These are phyloP conservation scores for Cyrtodaria siliqua DNA, from an alignment of 2,888 invertebrate genomes.

Conservation along the genomic window DNA sequence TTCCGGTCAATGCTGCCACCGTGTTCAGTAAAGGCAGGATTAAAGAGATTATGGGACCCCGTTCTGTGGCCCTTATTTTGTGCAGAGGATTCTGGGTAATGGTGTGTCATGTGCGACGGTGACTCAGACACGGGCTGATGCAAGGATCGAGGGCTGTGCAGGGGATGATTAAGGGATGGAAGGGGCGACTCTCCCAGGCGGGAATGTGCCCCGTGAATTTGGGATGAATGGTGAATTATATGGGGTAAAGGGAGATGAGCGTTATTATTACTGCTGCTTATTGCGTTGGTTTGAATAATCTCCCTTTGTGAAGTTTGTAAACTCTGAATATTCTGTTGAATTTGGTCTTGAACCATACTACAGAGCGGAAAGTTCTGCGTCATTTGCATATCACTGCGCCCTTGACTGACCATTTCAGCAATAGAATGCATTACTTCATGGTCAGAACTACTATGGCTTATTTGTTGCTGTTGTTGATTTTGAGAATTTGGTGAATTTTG, in stretches of 20 bases:
- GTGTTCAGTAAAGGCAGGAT: conserved; percentile 22
- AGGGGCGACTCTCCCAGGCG: neutral
- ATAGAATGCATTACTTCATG: too few species aligned
- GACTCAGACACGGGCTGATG: neutral
- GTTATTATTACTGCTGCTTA: conserved; percentile 4
- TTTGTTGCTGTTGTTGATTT: neutral
- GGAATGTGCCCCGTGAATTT: neutral
- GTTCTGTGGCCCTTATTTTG: neutral
- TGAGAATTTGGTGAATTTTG: conserved; percentile 1
- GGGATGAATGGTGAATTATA: conserved; percentile 4
- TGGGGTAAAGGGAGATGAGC: neutral
- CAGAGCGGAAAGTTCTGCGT: too few species aligned
- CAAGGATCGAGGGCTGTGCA: neutral
- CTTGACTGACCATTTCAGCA: too few species aligned
- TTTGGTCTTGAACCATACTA: too few species aligned
- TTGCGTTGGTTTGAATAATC: conserved; percentile 2
- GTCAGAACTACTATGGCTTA: neutral
- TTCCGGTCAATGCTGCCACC: conserved; percentile 2
- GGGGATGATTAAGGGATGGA: neutral
- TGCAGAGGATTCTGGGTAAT: conserved; percentile 8
- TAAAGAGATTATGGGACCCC: conserved; percentile 5
- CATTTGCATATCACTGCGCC: too few species aligned
- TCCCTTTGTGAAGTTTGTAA: conserved; percentile 5
- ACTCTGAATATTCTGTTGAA: neutral
- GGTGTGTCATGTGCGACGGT: conserved; percentile 3